Evolutionary conservation across 2,888 invertebrate species (phyloP), one percentile per base, ranked within the genome.

Genomic region (Drosophila stalkeri): DNA sequence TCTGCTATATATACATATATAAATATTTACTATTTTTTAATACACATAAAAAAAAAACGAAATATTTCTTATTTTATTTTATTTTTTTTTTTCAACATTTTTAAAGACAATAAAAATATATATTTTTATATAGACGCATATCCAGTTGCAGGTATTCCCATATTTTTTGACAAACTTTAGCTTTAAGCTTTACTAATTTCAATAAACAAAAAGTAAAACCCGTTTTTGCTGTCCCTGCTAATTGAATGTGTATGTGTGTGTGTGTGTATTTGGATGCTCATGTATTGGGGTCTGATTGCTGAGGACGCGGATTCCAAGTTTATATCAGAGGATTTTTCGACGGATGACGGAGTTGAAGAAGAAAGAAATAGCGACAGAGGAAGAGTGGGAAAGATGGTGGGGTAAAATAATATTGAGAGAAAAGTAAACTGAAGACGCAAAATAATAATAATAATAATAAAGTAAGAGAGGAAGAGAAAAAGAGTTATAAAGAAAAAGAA

Each of bases 1-100:
- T 35, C 44, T 37, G 27, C 46, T 46, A 73, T 41, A 72, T 20
- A 51, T 16, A 56, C 27, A 55, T 54, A 55, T 55, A 12, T n/a
- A 31, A 27, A 63, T 27, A 27, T 27, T 27, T 27, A n/a, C 1
- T 23, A 64, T 61, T 63, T 66, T 54, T 52, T 8, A 61, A 27
- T 52, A 43, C 20, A 44, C 16, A 27, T 47, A 52, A 49, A 18
- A 27, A 41, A 23, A 12, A 20, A 47, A n/a, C 18, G 31, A 49
- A 55, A n/a, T 7, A 18, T 5, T 27, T 27, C n/a, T n/a, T n/a
- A n/a, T n/a, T n/a, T n/a, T n/a, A n/a, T 5, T 41, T 27, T n/a
- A 11, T 12, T 12, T 27, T 3, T 23, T 41, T 27, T 27, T 20
- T 47, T 23, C 20, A 8, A 33, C 14, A 31, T 31, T 33, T 20